These are phyloP conservation scores for Crenichthys baileyi DNA, from an alignment of 2,797 vertebrate species.

Conservation along the genomic window DNA sequence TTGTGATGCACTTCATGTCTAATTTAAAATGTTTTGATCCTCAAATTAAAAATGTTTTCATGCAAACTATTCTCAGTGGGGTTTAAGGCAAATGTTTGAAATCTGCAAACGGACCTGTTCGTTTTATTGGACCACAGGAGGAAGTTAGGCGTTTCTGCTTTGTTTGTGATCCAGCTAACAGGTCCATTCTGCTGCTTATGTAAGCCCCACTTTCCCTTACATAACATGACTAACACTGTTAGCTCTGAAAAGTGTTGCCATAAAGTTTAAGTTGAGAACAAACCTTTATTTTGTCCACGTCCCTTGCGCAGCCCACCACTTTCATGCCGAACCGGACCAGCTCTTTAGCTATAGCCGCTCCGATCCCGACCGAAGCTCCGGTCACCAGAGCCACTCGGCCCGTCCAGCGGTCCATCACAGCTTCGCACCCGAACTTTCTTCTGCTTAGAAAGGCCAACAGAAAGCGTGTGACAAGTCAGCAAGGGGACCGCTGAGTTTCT, in stretches of 20 bases:
- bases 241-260: background rate
- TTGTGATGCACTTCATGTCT: background rate
- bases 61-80: background rate
- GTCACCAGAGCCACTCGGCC: slow-evolving; percentile 87
- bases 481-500: background rate
- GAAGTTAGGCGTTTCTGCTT: background rate
- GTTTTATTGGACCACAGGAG: background rate
- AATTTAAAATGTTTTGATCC: background rate
- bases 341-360: slow-evolving; percentile 82
- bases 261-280: background rate
- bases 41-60: background rate
- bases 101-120: background rate
- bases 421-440: background rate
- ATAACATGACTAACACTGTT: no score
- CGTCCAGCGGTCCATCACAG: slow-evolving; percentile 85
- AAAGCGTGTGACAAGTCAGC: background rate
- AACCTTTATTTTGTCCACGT: slow-evolving; percentile 86
- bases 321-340: slow-evolving; percentile 86
- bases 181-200: no score
- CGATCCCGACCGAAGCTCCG: slow-evolving; percentile 89
- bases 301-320: slow-evolving; percentile 88
- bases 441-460: background rate
- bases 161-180: background rate
- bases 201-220: no score
- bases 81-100: background rate